Percentiles rank a stretch among this genome's conserved stretches.
Conservation (phyloP, 1,140 invertebrate species). For the Micrasema longulum region DNA sequence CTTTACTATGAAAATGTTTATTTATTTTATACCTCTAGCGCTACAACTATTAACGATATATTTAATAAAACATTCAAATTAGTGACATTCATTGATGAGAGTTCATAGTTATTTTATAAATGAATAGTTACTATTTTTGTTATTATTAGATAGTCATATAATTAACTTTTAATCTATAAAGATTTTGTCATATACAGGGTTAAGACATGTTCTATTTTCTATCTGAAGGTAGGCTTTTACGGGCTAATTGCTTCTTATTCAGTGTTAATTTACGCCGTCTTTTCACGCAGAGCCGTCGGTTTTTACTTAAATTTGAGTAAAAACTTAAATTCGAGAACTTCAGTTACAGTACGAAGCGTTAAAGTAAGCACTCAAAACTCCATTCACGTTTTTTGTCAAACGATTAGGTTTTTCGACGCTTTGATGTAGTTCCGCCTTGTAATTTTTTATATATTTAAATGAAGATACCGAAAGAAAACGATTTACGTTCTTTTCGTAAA, state of each 20-base stretch:
- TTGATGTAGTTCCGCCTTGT: constrained; percentile 13
- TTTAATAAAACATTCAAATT: background rate
- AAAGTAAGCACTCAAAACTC: background rate
- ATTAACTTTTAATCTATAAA: background rate
- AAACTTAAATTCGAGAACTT: background rate
- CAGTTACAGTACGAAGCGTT: background rate
- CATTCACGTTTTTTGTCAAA: constrained; percentile 20
- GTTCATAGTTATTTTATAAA: background rate
- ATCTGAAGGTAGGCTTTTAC: constrained; percentile 11
- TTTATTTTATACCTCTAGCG: background rate
- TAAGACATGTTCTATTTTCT: background rate
- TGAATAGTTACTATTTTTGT: no score
- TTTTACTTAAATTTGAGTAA: background rate
- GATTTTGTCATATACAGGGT: background rate
- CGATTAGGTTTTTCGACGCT: constrained; percentile 17
- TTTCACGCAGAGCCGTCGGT: constrained; percentile 11
- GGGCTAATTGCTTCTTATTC: constrained; percentile 27
- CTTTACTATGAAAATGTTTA: no score
- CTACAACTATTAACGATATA: background rate
- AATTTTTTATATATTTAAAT: constrained; percentile 12
- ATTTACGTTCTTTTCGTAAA: constrained; percentile 1
- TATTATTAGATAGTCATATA: no score
- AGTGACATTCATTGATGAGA: background rate
- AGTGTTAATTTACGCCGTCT: constrained; percentile 25
- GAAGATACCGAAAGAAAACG: background rate